These are phyloP conservation scores for Solenopsis fugax DNA, from an alignment of 1,140 invertebrate genomes.

Conservation along the genomic window DNA sequence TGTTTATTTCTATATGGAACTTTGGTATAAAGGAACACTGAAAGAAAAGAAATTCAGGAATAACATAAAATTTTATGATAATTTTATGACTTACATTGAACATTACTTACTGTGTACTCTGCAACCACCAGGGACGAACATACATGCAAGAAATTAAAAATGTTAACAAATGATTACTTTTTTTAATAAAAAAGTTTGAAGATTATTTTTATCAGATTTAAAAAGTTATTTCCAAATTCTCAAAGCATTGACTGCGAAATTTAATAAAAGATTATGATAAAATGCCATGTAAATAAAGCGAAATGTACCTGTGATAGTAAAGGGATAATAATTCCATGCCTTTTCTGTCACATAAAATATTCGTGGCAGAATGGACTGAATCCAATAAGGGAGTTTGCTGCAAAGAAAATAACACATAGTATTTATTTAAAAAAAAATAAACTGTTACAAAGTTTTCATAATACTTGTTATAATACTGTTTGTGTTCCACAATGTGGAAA, in stretches of 20 bases:
- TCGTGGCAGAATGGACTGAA: slow-evolving; percentile 94
- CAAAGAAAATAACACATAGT: slow-evolving; percentile 76
- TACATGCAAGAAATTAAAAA: slow-evolving; percentile 78
- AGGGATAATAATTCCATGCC: slow-evolving; percentile 98
- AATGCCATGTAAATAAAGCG: background rate
- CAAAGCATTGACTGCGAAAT: background rate
- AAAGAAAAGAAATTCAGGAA: slow-evolving; percentile 82
- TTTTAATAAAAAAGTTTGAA: slow-evolving; percentile 32
- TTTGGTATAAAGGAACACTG: slow-evolving; percentile 97
- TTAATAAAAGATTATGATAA: background rate
- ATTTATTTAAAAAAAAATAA: background rate
- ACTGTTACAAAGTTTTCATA: background rate
- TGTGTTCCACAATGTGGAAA: background rate
- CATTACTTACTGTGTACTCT: slow-evolving; percentile 89
- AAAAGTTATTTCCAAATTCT: background rate
- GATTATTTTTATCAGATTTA: slow-evolving; percentile 8
- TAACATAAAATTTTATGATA: slow-evolving; percentile 56
- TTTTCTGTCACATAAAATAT: slow-evolving; percentile 98
- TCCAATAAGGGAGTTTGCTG: slow-evolving; percentile 96
- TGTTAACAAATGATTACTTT: slow-evolving; percentile 40
- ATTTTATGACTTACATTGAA: slow-evolving; percentile 22
- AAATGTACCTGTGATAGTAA: slow-evolving; percentile 93
- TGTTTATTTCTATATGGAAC: slow-evolving; percentile 95
- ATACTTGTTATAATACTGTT: background rate
- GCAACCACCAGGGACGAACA: slow-evolving; percentile 50